A percentile compares a stretch with the other conserved stretches of the same genome.
Conservation (phyloP, 1,140 invertebrate genomes). For the Anagrus nilaparvatae region DNA sequence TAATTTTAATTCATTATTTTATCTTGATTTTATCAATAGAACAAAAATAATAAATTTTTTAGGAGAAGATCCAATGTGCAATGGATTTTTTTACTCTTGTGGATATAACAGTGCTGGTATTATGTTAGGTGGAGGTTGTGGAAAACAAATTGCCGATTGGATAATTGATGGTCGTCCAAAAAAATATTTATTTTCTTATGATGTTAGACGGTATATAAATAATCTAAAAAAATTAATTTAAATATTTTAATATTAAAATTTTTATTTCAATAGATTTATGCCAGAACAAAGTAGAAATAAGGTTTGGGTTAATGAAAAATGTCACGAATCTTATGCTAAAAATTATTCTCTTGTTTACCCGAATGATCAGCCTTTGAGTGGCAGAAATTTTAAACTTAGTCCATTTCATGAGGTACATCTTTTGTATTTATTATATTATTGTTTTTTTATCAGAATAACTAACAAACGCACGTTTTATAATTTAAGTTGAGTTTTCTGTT, state of each 20-base stretch:
- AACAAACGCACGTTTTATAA: no score
- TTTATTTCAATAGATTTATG: slow-evolving; percentile 48
- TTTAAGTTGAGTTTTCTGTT: no score
- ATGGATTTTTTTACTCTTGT: slow-evolving; percentile 68
- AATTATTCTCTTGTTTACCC: slow-evolving; percentile 80
- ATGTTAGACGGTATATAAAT: slow-evolving; percentile 54
- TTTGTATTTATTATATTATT: no score
- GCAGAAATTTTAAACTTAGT: slow-evolving; percentile 59
- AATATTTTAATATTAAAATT: neutral
- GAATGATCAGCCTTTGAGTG: slow-evolving; percentile 75
- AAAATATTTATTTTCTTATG: slow-evolving; percentile 75
- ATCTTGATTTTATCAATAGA: no score
- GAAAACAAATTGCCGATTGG: slow-evolving; percentile 76
- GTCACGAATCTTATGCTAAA: slow-evolving; percentile 77
- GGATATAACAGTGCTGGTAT: slow-evolving; percentile 85
- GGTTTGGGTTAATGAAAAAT: slow-evolving; percentile 67
- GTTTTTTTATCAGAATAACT: no score
- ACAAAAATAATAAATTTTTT: no score
- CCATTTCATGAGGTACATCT: slow-evolving; percentile 54
- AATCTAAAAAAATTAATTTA: no score
- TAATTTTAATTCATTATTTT: no score
- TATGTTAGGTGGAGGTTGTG: slow-evolving; percentile 80
- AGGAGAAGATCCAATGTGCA: slow-evolving; percentile 46
- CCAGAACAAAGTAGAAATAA: slow-evolving; percentile 54
- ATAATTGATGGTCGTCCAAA: slow-evolving; percentile 69